Percentiles rank a stretch among this genome's conserved stretches.
Evolutionary conservation across 2,113 vertebrate species (phyloP).

Genomic region (Antigone vipio): DNA sequence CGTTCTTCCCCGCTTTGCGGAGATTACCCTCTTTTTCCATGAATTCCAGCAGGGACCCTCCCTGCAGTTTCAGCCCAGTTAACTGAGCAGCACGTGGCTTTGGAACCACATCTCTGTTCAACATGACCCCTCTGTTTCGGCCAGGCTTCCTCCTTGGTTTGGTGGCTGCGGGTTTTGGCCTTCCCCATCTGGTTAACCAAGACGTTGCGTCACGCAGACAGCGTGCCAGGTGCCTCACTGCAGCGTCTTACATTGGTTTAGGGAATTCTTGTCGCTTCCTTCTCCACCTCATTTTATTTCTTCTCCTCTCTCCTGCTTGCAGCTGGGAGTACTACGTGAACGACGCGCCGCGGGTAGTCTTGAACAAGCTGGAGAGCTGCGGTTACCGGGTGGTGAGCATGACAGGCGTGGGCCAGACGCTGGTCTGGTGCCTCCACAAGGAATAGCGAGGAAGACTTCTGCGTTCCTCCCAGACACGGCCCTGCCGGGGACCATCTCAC

Average conservation of each 20-base stretch:
- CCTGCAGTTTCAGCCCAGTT: not conserved
- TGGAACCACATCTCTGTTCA: not conserved
- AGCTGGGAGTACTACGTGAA: conserved; percentile 93
- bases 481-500: not conserved
- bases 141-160: not conserved
- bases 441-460: conserved; percentile 39
- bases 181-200: not conserved
- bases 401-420: conserved; percentile 94
- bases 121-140: rapidly evolving
- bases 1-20: not conserved
- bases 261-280: not conserved
- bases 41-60: not conserved
- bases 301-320: not conserved
- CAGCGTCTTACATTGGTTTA: rapidly evolving
- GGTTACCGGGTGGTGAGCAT: conserved; percentile 90
- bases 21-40: not conserved
- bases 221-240: rapidly evolving
- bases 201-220: rapidly evolving
- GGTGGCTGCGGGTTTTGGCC: not conserved
- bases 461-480: rapidly evolving
- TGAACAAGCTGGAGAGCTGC: conserved; percentile 91
- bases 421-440: conserved; percentile 98
- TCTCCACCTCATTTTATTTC: not conserved
- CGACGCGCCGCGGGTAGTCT: conserved; percentile 86
- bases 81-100: rapidly evolving